Evolutionary conservation across 1,140 invertebrate species (phyloP), one percentile per base, ranked within the genome.

Genomic region (Steinernema khuongi): DNA sequence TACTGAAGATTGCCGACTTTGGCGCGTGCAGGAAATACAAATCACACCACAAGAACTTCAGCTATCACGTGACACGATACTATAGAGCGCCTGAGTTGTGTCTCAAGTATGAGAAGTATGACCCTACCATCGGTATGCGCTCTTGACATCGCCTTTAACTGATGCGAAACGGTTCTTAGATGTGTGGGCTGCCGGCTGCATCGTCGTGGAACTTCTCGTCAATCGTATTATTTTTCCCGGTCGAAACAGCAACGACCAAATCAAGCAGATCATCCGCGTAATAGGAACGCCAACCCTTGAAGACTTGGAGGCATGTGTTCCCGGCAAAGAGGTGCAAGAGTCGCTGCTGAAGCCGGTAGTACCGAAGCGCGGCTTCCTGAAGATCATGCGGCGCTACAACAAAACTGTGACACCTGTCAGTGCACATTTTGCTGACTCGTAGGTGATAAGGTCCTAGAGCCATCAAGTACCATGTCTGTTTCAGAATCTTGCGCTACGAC

Each of bases 111-210:
- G 75, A 41, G 32, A 29, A 72, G n/a, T 76, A 76, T 43, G 68
- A 76, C 70, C 50, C 74, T 17, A 76, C 74, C 7, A 66, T 76
- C 22, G 71, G 71, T 72, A 29, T 19, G 44, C 33, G 44, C 2
- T 17, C 1, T 66, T 30, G 1, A 4, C n/a, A 4, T 1, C 7
- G 22, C 7, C 26, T 2, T 31, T 31, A 44, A 26, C 1, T n/a
- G n/a, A 18, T n/a, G 18, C 32, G 4, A 11, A 22, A 1, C 11
- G 17, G 0, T 7, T 22, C 29, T 72, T 28, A 32, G 95, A 99
- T 88, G 96, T 99, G 80, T 99, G 96, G 96, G 97, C 94, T 26
- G 96, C 98, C 73, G 96, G 96, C 0, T 99, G 96, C 86, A 98
- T 98, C 85, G 88, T 98, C 80, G 96, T 94, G 30, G 96, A 99